A percentile compares a stretch with the other conserved stretches of the same genome.
Conservation (phyloP, 1,140 invertebrate genomes). For the Holotrichia oblita region DNA sequence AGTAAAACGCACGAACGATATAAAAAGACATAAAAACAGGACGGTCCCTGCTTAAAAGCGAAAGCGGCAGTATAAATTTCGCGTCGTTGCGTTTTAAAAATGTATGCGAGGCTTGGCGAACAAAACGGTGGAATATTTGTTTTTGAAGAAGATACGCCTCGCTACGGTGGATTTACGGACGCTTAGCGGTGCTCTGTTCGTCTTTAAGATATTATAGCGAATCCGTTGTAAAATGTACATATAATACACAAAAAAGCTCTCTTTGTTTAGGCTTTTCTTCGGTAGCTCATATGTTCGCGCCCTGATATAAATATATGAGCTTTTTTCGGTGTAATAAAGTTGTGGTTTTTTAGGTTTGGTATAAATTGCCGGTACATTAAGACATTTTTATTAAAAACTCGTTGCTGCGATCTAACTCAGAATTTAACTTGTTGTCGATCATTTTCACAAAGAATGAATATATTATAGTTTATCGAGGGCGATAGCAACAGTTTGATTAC, state of each 20-base stretch:
- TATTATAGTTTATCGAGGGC: too few relatives aligned
- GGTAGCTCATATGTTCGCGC: not conserved
- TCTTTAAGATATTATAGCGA: slow-evolving; percentile 10
- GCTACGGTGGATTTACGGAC: slow-evolving; percentile 20
- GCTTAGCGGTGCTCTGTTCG: slow-evolving; percentile 1
- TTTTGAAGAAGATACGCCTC: not conserved
- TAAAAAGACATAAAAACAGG: slow-evolving; percentile 26
- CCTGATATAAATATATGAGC: not conserved
- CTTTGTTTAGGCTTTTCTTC: not conserved
- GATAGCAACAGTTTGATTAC: too few relatives aligned
- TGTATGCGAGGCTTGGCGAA: not conserved
- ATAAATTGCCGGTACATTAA: not conserved
- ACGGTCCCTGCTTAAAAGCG: slow-evolving; percentile 11
- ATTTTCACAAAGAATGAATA: too few relatives aligned
- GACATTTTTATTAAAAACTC: not conserved
- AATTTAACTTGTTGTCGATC: too few relatives aligned
- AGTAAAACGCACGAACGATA: not conserved
- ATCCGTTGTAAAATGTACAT: slow-evolving; percentile 7
- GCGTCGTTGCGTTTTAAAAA: slow-evolving; percentile 9
- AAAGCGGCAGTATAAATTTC: slow-evolving; percentile 28
- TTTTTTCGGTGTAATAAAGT: not conserved
- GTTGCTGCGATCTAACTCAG: too few relatives aligned
- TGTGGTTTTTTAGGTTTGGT: not conserved
- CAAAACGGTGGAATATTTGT: not conserved
- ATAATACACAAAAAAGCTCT: slow-evolving; percentile 9